phyloP scores from a whole-genome alignment of 53 echinoderm and acorn worm genomes.

The Antedon mediterranea region DNA sequence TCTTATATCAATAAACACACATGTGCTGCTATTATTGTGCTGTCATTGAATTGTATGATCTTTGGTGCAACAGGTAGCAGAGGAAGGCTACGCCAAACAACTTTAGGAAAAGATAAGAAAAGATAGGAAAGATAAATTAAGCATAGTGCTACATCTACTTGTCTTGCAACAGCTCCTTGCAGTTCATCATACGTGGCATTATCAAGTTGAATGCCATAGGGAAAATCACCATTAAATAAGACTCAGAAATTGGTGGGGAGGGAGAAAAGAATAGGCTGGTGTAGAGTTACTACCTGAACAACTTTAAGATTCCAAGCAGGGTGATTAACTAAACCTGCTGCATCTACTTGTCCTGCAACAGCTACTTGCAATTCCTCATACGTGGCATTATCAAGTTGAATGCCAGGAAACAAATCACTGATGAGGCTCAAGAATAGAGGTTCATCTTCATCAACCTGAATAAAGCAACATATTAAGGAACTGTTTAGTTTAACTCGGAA shows the following conservation, averaged over 20 bases:
- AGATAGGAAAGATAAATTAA: too few relatives aligned
- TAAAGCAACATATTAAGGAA: not conserved
- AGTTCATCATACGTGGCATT: conserved; percentile 88
- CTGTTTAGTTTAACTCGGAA: not conserved
- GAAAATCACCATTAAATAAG: conserved; percentile 96
- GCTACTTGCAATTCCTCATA: conserved; percentile 90
- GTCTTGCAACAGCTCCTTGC: conserved; percentile 58
- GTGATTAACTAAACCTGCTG: conserved; percentile 67
- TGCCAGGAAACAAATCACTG: conserved; percentile 98
- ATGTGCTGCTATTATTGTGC: too few relatives aligned
- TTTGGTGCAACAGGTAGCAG: too few relatives aligned
- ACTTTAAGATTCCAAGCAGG: conserved; percentile 99
- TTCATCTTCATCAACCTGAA: conserved; percentile 95
- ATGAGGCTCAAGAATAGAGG: conserved; percentile 96
- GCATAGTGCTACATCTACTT: conserved; percentile 59
- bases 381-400: conserved; percentile 80
- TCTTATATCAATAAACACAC: too few relatives aligned
- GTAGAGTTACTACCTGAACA: conserved; percentile 91
- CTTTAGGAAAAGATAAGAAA: too few relatives aligned
- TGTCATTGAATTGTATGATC: too few relatives aligned
- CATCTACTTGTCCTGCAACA: conserved; percentile 58
- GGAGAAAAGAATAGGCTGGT: too few relatives aligned
- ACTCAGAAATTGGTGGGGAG: conserved; percentile 96
- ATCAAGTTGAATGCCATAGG: conserved; percentile 93
- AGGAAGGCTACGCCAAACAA: too few relatives aligned